Evolutionary conservation across 1,140 invertebrate species (phyloP), one percentile per base, ranked within the genome.

Genomic region (Magallana gigas): DNA sequence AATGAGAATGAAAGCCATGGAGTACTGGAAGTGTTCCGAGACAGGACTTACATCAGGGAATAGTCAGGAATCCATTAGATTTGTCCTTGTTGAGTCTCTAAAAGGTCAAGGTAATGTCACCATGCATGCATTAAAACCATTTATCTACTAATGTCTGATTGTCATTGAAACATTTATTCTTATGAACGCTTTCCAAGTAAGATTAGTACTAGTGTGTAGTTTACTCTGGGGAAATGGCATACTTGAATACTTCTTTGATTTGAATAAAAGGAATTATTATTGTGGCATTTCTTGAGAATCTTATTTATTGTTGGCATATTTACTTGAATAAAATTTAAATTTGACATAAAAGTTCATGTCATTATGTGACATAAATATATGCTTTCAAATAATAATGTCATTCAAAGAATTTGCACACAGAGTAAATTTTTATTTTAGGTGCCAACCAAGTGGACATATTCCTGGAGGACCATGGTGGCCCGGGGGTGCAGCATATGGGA

Each of bases 11-110:
- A 94, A 94, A 89, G 96, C 95, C 0, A 94, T 96, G 92, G 94
- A 96, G 86, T 96, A 96, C 91, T 96, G 95, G 95, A 93, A 93
- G 85, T 96, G 95, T 92, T 93, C 95, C 12, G 96, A 96, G 91
- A 93, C 91, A 5, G 95, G 95, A 23, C 81, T 94, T 57, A 68
- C 68, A 62, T 64, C 87, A 57, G 18, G 87, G 9, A 82, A 60
- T 85, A 57, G 87, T 85, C 64, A 83, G 56, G 58, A 87, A 18
- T 90, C 88, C 23, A 86, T 96, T 4, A 95, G 95, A 91, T 93
- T 96, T 90, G 95, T 96, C 0, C 91, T 96, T 29, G 95, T 93
- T 6, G 96, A 96, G 91, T 93, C 95, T 36, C 87, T 96, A 29
- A 92, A 94, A 36, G 91, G 92, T 85, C 93, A 94, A 91, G 92